Evolutionary conservation across 2,797 vertebrate genomes (phyloP).

Genomic region (Phalloptychus januarius): DNA sequence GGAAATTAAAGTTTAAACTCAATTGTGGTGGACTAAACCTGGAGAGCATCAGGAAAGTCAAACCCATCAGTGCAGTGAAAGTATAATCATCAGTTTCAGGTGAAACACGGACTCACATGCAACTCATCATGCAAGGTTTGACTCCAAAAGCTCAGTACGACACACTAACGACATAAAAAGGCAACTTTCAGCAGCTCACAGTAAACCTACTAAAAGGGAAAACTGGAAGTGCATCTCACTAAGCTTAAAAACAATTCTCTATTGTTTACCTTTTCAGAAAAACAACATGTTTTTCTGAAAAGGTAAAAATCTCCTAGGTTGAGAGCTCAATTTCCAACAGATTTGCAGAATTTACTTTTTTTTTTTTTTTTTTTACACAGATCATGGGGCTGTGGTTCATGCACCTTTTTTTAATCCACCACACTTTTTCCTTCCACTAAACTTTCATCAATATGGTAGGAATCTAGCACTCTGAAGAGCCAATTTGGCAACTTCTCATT

Average conservation of each 20-base stretch:
- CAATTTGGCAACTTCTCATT: background rate
- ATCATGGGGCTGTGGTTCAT: background rate
- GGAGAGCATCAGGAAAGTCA: background rate
- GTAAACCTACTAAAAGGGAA: background rate
- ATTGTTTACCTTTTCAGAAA: too few relatives aligned
- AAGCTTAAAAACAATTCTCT: too few relatives aligned
- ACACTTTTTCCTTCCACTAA: constrained; percentile 1
- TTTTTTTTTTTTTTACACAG: background rate
- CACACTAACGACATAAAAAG: background rate
- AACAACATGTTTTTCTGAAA: background rate
- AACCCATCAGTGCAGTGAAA: constrained; percentile 76
- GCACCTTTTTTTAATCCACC: too few relatives aligned
- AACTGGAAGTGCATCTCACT: background rate
- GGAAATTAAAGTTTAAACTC: constrained; percentile 4
- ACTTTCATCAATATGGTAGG: background rate
- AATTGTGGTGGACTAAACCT: too few relatives aligned
- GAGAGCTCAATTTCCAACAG: background rate
- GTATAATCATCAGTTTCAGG: constrained; percentile 76
- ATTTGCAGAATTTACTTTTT: background rate
- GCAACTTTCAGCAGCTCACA: background rate
- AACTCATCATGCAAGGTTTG: constrained; percentile 79
- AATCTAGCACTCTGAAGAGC: background rate
- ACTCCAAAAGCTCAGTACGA: constrained; percentile 11
- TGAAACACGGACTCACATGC: constrained; percentile 84
- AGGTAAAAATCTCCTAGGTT: background rate